These are phyloP conservation scores for Protodeltote pygarga DNA, from an alignment of 2,888 invertebrate species.

Conservation along the genomic window DNA sequence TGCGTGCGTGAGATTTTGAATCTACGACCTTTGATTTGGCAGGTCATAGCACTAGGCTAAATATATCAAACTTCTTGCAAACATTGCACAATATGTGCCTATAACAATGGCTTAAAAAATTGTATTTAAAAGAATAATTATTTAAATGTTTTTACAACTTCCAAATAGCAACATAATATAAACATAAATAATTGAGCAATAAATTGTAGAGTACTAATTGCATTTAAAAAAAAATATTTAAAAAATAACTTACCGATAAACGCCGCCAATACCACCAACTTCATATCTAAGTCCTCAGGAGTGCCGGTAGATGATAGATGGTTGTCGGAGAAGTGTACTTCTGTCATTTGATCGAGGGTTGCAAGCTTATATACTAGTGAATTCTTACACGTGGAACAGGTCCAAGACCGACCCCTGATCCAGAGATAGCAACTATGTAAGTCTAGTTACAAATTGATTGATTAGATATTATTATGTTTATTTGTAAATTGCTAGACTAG, in stretches of 20 bases:
- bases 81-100: no score
- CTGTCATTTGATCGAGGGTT: constrained; percentile 43
- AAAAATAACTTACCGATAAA: constrained; percentile 71
- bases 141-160: no score
- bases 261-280: constrained; percentile 75
- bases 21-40: no score
- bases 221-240: constrained; percentile 4
- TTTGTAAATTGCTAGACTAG: constrained; percentile 17
- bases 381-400: constrained; percentile 60
- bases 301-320: constrained; percentile 44
- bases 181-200: no score
- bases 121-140: no score
- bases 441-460: constrained; percentile 26
- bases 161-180: no score
- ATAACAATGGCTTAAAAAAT: no score
- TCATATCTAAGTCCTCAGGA: constrained; percentile 62
- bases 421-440: constrained; percentile 51
- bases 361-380: constrained; percentile 69
- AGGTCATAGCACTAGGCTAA: no score
- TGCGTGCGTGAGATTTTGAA: no score
- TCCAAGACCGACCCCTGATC: constrained; percentile 38
- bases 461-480: constrained; percentile 9
- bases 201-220: background rate
- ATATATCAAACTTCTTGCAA: no score
- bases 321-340: constrained; percentile 70